Percentiles rank a stretch among this genome's conserved stretches.
These are phyloP conservation scores for Axea sp. DNA, from an alignment of 2,888 invertebrate species.

Conservation along the genomic window DNA sequence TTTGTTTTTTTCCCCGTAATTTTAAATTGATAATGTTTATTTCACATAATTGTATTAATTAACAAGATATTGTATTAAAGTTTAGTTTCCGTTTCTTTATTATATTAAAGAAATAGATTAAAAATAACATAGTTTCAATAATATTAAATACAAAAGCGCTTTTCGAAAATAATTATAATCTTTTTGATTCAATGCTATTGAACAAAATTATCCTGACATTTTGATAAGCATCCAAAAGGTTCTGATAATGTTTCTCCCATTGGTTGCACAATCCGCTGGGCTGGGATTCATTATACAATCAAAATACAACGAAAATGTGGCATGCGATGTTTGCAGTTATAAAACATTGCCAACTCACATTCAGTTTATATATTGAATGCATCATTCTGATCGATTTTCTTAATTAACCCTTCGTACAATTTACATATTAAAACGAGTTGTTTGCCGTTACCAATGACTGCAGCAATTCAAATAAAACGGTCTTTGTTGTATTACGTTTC, in stretches of 20 bases:
- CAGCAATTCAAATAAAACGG: constrained; percentile 29
- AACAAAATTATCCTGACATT: constrained; percentile 14
- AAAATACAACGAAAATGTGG: constrained; percentile 17
- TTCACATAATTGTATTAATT: no score
- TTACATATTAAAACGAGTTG: constrained; percentile 42
- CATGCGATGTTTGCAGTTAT: constrained; percentile 32
- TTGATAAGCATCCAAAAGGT: constrained; percentile 12
- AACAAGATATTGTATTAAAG: no score
- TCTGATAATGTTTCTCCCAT: constrained; percentile 16
- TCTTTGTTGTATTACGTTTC: constrained; percentile 6
- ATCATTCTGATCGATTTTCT: constrained; percentile 47
- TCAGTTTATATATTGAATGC: constrained; percentile 42
- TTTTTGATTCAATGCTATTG: no score
- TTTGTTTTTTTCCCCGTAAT: no score
- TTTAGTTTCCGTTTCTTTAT: no score
- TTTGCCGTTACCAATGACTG: constrained; percentile 20
- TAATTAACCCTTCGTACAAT: constrained; percentile 41
- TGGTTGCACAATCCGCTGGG: constrained; percentile 16
- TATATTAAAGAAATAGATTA: no score
- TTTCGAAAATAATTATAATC: no score
- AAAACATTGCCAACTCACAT: constrained; percentile 21
- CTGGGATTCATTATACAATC: constrained; percentile 19
- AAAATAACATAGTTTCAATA: no score
- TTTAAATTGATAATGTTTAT: no score
- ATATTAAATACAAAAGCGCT: no score